Conservation (phyloP, 1,140 invertebrate species). For the Formica selysi region DNA sequence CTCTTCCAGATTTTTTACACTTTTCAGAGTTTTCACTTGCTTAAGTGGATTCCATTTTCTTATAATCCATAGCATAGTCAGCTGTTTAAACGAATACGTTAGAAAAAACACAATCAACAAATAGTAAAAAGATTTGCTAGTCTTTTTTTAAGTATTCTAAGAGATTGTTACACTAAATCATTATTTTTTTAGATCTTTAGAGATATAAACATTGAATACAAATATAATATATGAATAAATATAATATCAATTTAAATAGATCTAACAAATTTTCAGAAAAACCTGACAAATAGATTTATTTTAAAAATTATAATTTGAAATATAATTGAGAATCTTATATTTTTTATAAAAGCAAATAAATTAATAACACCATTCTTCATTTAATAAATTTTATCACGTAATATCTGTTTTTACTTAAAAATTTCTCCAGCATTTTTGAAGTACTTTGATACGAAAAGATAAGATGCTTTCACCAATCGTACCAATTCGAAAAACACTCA, state of each 20-base stretch:
- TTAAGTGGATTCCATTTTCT: not conserved
- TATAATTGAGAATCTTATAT: not conserved
- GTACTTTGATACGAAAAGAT: not conserved
- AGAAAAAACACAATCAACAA: not conserved
- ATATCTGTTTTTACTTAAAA: not conserved
- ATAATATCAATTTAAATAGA: not conserved
- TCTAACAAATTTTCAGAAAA: not conserved
- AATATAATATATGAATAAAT: not conserved
- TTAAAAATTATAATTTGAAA: not conserved
- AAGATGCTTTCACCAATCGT: not conserved
- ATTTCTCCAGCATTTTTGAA: not conserved
- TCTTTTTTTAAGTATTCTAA: not conserved
- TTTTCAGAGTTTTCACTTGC: not conserved
- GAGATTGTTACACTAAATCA: not conserved
- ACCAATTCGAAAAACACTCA: slow-evolving; percentile 8
- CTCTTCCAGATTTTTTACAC: not conserved
- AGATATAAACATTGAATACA: not conserved
- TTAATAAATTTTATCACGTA: slow-evolving; percentile 2
- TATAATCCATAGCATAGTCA: not conserved
- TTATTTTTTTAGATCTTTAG: not conserved
- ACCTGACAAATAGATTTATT: not conserved
- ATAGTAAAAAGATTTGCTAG: not conserved
- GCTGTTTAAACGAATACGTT: not conserved
- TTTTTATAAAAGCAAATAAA: not conserved
- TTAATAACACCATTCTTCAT: not conserved